phyloP scores from a whole-genome alignment of 2,888 invertebrate species.

The Cetonia aurata region DNA sequence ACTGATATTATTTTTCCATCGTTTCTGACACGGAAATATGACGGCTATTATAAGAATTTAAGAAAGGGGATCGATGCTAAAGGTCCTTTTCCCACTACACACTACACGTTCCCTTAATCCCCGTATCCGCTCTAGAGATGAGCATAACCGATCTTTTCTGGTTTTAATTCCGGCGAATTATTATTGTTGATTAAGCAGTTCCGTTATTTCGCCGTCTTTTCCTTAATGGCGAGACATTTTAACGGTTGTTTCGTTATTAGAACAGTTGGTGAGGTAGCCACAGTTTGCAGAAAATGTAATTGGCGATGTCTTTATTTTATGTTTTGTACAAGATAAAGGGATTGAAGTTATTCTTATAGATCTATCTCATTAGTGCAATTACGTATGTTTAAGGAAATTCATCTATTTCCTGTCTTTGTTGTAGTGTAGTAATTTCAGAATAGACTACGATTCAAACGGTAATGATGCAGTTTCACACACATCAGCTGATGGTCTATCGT shows the following conservation, averaged over 20 bases:
- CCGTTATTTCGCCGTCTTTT: neutral
- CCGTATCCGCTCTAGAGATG: slow-evolving; percentile 1
- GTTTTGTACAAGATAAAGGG: too few species aligned
- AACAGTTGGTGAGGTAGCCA: neutral
- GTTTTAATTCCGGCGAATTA: slow-evolving; percentile 7
- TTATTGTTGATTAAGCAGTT: neutral
- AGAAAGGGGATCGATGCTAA: neutral
- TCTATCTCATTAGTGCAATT: too few species aligned
- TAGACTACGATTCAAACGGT: too few species aligned
- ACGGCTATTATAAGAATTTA: neutral
- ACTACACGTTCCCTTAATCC: neutral
- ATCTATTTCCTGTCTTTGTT: too few species aligned
- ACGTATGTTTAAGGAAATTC: too few species aligned
- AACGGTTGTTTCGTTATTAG: slow-evolving; percentile 5
- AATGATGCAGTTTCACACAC: too few species aligned
- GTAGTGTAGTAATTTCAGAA: too few species aligned
- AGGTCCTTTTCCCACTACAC: neutral
- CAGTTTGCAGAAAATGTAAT: too few species aligned
- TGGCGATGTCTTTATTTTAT: too few species aligned
- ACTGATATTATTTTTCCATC: neutral
- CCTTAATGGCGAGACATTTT: neutral
- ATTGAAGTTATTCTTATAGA: too few species aligned
- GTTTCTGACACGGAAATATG: neutral
- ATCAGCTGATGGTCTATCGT: too few species aligned
- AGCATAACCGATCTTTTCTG: slow-evolving; percentile 2